These are phyloP conservation scores for Metopia argyrocephala DNA, from an alignment of 2,888 invertebrate genomes.

Conservation along the genomic window DNA sequence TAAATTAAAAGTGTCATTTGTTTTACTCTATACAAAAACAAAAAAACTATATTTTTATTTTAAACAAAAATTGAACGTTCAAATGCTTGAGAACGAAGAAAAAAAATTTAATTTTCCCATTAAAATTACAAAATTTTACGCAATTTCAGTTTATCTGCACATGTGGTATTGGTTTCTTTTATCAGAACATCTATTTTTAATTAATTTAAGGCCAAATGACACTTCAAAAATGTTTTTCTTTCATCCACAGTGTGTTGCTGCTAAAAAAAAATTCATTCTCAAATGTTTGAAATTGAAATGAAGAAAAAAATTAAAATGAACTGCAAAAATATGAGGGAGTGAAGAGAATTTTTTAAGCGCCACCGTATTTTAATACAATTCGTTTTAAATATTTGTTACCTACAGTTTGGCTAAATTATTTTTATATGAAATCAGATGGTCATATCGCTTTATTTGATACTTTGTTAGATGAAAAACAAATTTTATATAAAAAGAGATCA, in stretches of 20 bases:
- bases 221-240: not conserved
- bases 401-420: no score
- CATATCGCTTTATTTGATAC: no score
- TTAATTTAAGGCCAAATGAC: constrained; percentile 28
- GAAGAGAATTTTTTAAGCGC: no score
- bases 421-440: no score
- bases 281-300: not conserved
- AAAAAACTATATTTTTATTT: no score
- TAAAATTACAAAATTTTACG: not conserved
- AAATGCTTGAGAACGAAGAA: not conserved
- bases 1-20: not conserved
- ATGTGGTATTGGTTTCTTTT: constrained; percentile 22
- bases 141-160: constrained; percentile 14
- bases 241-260: not conserved
- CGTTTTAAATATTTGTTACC: no score
- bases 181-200: constrained; percentile 16
- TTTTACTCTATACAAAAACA: not conserved
- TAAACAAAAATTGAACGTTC: not conserved
- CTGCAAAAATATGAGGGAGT: no score
- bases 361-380: no score
- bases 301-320: no score
- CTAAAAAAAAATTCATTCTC: not conserved
- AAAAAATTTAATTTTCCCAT: not conserved
- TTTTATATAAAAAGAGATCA: no score
- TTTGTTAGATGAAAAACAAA: no score